Evolutionary conservation across 1,140 invertebrate species (phyloP), one percentile per base, ranked within the genome.

Genomic region (Ceratina australensis): DNA sequence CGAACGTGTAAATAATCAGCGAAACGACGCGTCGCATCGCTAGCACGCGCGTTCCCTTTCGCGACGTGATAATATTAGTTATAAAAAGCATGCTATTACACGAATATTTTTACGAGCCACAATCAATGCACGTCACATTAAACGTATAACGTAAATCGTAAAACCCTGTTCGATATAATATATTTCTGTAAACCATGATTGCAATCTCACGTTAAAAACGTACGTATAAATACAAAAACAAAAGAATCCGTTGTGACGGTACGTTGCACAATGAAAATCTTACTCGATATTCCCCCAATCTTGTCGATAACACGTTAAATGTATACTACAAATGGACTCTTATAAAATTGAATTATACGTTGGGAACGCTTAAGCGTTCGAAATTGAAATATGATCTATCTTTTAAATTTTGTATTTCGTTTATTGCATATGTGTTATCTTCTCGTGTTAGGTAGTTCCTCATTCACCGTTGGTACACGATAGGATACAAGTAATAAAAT

Each of bases 331-430:
- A 83, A 83, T 84, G 87, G 89, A 89, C 82, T 28, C 72, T 83
- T 91, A 90, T 88, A 90, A 91, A 90, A 90, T 80, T 88, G 89
- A 89, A 78, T 83, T 85, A 60, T 78, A 81, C 69, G 64, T 85
- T 77, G 72, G 78, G 64, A 84, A 78, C 75, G 73, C 52, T 78
- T 78, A 87, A 89, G 77, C 79, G 67, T 82, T 59, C 65, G 65
- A 78, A 81, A 75, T 77, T 84, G 82, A 88, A 86, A 78, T 83
- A 78, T 78, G 52, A 81, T 78, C 15, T 56, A 10, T 67, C 12
- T 75, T 63, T 50, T 64, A 71, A 24, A 28, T 10, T 71, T 69
- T 80, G 59, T 72, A 79, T 28, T 67, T 72, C 52, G 47, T 56
- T 66, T 73, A 65, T 78, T 67, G 33, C 33, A 42, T 42, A 74